Evolutionary conservation across 1,140 invertebrate genomes (phyloP).

Genomic region (Telenomus remus): DNA sequence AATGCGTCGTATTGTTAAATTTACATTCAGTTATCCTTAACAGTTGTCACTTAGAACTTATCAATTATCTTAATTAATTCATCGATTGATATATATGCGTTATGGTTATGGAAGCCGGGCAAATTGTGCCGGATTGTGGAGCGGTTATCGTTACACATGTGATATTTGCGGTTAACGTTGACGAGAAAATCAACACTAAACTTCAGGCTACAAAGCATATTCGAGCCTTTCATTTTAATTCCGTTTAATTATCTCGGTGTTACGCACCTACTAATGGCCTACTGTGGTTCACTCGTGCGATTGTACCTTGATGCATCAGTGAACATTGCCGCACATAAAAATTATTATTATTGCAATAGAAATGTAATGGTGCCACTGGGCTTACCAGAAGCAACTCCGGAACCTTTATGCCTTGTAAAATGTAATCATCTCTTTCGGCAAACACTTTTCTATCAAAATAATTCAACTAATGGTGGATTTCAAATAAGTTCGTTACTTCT

Average conservation of each 20-base stretch:
- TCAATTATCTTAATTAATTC: slow-evolving; percentile 54
- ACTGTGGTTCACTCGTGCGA: slow-evolving; percentile 26
- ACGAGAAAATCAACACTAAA: slow-evolving; percentile 31
- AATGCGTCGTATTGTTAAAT: slow-evolving; percentile 41
- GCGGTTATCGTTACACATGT: slow-evolving; percentile 12
- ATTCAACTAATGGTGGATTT: no score
- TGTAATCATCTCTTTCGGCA: slow-evolving; percentile 22
- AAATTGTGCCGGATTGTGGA: slow-evolving; percentile 3
- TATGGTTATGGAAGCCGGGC: slow-evolving; percentile 16
- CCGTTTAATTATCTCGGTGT: slow-evolving; percentile 41
- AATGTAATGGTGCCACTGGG: slow-evolving; percentile 4
- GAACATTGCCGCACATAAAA: not conserved
- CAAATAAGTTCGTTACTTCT: no score
- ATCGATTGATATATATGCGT: slow-evolving; percentile 25
- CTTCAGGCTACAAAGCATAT: slow-evolving; percentile 8
- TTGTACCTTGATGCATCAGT: slow-evolving; percentile 16
- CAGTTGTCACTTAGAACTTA: slow-evolving; percentile 36
- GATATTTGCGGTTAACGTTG: slow-evolving; percentile 29
- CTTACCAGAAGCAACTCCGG: no score
- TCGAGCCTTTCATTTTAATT: slow-evolving; percentile 43
- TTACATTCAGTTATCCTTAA: slow-evolving; percentile 30
- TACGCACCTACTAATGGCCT: slow-evolving; percentile 34
- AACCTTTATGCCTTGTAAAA: no score
- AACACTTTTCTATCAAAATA: no score
- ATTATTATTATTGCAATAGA: slow-evolving; percentile 4